Conservation (phyloP, 2,113 vertebrate genomes). For the Micronisus gabar region DNA sequence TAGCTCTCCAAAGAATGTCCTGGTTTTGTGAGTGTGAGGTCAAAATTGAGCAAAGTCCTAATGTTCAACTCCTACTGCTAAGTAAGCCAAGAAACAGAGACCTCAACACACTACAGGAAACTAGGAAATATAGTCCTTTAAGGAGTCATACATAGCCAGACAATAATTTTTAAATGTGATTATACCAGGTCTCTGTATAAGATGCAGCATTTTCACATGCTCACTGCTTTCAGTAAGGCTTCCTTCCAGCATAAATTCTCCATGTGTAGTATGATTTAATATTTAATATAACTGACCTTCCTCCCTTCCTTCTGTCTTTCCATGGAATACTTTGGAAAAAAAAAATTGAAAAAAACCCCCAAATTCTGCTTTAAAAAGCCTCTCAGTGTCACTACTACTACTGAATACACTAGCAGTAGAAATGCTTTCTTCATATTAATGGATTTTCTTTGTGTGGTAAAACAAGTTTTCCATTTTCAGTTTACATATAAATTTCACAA, state of each 20-base stretch:
- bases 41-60: background rate
- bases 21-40: background rate
- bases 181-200: background rate
- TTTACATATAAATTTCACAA: background rate
- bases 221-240: background rate
- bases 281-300: background rate
- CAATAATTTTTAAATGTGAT: background rate
- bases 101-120: background rate
- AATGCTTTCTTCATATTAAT: background rate
- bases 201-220: background rate
- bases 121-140: background rate
- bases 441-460: background rate
- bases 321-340: background rate
- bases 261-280: background rate
- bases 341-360: fast-evolving
- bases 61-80: background rate
- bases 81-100: background rate
- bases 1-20: background rate
- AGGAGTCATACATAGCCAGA: background rate
- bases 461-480: background rate
- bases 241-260: background rate
- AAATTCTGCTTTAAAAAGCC: background rate
- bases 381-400: background rate
- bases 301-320: background rate
- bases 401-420: background rate